Evolutionary conservation across 2,888 invertebrate species (phyloP), one percentile per base, ranked within the genome.

Genomic region (Graphium colonna): DNA sequence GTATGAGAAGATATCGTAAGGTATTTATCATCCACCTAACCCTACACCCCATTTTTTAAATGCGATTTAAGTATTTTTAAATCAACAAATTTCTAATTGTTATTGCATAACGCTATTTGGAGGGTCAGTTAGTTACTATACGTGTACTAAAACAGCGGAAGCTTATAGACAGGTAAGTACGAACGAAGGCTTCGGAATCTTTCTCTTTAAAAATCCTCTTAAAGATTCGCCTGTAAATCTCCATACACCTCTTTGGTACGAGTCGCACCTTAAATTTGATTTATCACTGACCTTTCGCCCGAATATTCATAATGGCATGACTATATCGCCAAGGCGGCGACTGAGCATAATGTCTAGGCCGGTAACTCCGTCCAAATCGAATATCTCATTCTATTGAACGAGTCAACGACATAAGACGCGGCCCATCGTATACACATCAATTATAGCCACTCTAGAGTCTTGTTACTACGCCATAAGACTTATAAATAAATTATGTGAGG

Each of bases 371-470:
- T 55, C 59, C 60, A 60, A 61, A 59, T 56, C 60, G 58, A 62
- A 68, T 67, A 60, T 55, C 60, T 75, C 73, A 75, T 73, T 70
- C 73, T 79, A 79, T 73, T 79, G 69, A 69, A 69, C 69, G 71
- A 80, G 79, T 77, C 77, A 82, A 75, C 73, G 81, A 77, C 79
- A 80, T 73, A 59, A 59, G 60, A 70, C 71, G 67, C 65, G 66
- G 59, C 59, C 58, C 57, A 59, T 52, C 45, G 55, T 57, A 45
- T 48, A 55, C 62, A 43, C 46, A 39, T 18, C n/a, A n/a, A 12
- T 33, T 3, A 33, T 39, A 31, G 52, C 12, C 17, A 49, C 31
- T 44, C 42, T 47, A 15, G 17, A n/a, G 21, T 31, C 55, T 46
- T 73, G 64, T 60, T 15, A 13, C 53, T 5, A 33, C 1, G 3